phyloP scores from a whole-genome alignment of 1,140 invertebrate species.

The Ceratosolen fusciceps region DNA sequence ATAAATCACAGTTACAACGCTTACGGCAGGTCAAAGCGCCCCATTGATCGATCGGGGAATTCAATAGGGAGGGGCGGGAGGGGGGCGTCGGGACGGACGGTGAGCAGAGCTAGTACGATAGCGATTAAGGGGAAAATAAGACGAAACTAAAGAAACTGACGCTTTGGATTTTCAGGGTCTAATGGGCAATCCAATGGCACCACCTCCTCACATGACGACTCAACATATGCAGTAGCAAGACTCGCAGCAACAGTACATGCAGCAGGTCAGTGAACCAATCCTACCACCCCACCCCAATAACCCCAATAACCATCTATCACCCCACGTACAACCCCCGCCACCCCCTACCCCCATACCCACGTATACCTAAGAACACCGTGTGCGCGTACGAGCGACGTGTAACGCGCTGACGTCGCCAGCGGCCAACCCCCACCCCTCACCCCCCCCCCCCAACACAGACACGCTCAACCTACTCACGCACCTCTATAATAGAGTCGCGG shows the following conservation, averaged over 20 bases:
- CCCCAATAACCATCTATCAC: not conserved
- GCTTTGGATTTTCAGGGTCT: conserved; percentile 61
- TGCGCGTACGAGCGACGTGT: not conserved
- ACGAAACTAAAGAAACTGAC: conserved; percentile 29
- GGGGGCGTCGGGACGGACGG: too few relatives aligned
- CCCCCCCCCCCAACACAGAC: not conserved
- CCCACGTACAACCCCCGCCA: not conserved
- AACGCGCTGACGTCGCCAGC: not conserved
- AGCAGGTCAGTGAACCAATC: conserved; percentile 64
- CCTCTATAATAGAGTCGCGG: too few relatives aligned
- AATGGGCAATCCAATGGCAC: conserved; percentile 67
- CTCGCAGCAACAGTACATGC: conserved; percentile 70
- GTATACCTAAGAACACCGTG: not conserved
- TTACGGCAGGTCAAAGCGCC: too few relatives aligned
- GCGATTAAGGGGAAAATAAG: not conserved
- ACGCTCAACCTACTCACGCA: too few relatives aligned
- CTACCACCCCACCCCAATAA: not conserved
- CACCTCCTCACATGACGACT: conserved; percentile 67
- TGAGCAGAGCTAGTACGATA: not conserved
- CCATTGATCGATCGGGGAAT: not conserved
- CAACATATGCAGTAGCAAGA: conserved; percentile 72
- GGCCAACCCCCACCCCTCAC: not conserved
- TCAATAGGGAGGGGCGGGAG: not conserved
- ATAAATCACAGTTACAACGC: not conserved
- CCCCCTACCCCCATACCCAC: not conserved